phyloP scores from a whole-genome alignment of 2,888 invertebrate species.

The Drosophila antonietae region DNA sequence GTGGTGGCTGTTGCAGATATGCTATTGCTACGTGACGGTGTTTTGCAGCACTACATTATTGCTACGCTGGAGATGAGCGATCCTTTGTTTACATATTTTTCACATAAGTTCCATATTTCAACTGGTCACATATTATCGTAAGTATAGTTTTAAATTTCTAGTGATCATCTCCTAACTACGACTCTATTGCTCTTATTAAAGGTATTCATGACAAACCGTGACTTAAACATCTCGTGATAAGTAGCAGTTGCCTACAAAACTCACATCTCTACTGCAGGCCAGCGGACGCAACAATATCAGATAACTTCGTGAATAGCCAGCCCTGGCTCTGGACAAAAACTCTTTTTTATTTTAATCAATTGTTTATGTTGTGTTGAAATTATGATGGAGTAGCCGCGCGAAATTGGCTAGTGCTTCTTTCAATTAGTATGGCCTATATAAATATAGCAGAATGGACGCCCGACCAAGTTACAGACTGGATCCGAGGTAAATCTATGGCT shows the following conservation, averaged over 20 bases:
- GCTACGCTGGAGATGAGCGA: background rate
- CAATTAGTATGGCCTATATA: conserved; percentile 89
- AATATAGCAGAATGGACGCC: conserved; percentile 95
- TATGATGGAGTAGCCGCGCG: conserved; percentile 59
- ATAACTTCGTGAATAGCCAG: conserved; percentile 40
- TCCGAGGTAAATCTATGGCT: conserved; percentile 88
- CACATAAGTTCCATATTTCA: too few relatives aligned
- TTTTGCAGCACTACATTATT: conserved; percentile 13
- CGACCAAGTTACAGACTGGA: conserved; percentile 95
- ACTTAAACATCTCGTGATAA: background rate
- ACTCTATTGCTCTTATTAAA: background rate
- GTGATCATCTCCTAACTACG: background rate
- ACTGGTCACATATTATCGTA: background rate
- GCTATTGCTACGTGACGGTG: background rate
- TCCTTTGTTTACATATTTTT: background rate
- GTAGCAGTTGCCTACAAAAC: conserved; percentile 17
- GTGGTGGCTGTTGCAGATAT: background rate
- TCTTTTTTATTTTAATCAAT: conserved; percentile 59
- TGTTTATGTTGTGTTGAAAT: conserved; percentile 62
- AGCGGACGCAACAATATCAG: conserved; percentile 57
- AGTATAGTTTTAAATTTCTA: background rate
- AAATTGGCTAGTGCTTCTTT: conserved; percentile 35
- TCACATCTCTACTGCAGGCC: conserved; percentile 42
- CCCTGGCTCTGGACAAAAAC: conserved; percentile 58
- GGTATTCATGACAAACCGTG: background rate